Conservation (phyloP, 2,888 invertebrate genomes). For the Polyploca ridens region DNA sequence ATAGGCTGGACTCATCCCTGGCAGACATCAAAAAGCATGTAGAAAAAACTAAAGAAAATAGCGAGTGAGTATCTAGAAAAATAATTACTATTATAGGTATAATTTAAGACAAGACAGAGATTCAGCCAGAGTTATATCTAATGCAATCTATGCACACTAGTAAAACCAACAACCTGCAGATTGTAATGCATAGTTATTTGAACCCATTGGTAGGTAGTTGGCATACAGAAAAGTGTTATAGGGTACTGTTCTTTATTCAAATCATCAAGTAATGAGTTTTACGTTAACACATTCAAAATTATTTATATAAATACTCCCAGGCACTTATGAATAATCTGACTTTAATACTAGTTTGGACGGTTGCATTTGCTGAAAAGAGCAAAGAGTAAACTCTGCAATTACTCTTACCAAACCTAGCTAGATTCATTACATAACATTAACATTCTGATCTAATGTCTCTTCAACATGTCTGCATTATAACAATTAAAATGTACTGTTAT, state of each 20-base stretch:
- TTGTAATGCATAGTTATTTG: not conserved
- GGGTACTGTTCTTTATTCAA: not conserved
- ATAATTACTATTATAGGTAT: not conserved
- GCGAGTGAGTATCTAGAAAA: slow-evolving; percentile 89
- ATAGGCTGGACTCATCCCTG: slow-evolving; percentile 92
- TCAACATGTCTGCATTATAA: not conserved
- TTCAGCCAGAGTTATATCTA: not conserved
- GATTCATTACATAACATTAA: too few relatives aligned
- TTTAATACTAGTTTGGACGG: too few relatives aligned
- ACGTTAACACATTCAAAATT: not conserved
- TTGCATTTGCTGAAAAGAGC: too few relatives aligned
- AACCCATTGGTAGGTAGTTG: not conserved
- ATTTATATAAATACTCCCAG: too few relatives aligned
- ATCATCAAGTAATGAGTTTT: not conserved
- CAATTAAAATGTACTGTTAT: slow-evolving; percentile 1
- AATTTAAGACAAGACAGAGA: not conserved
- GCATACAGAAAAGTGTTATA: not conserved
- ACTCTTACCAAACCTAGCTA: too few relatives aligned
- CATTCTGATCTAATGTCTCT: too few relatives aligned
- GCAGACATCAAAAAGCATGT: slow-evolving; percentile 94
- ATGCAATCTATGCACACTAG: not conserved
- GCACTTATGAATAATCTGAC: too few relatives aligned
- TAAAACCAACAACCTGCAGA: not conserved
- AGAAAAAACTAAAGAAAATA: slow-evolving; percentile 90
- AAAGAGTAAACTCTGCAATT: too few relatives aligned